Conservation (phyloP, 1,140 invertebrate genomes). For the Hyles euphorbiae region DNA sequence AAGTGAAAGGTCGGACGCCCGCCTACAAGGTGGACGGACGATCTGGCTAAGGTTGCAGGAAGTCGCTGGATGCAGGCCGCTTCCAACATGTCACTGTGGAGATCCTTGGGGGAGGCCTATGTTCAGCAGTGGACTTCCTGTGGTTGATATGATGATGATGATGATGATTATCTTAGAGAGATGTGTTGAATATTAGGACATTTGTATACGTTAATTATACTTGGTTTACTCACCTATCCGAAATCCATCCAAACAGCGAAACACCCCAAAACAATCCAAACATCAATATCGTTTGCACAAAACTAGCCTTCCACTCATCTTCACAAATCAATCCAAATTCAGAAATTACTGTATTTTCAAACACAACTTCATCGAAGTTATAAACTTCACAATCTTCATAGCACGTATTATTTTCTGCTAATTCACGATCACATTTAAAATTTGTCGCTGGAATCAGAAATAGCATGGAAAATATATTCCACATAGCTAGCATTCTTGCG, state of each 20-base stretch:
- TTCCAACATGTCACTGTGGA: too few relatives aligned
- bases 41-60: too few relatives aligned
- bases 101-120: too few relatives aligned
- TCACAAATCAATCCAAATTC: slow-evolving; percentile 42
- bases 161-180: too few relatives aligned
- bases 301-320: slow-evolving; percentile 36
- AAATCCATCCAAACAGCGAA: slow-evolving; percentile 40
- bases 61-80: too few relatives aligned
- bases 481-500: slow-evolving; percentile 30
- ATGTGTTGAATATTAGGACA: not conserved
- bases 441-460: slow-evolving; percentile 38
- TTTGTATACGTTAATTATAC: not conserved
- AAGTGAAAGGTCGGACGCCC: too few relatives aligned
- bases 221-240: slow-evolving; percentile 34
- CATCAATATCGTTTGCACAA: slow-evolving; percentile 39
- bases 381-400: slow-evolving; percentile 37
- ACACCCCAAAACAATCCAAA: slow-evolving; percentile 36
- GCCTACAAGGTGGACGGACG: too few relatives aligned
- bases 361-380: slow-evolving; percentile 24
- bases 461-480: slow-evolving; percentile 34
- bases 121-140: too few relatives aligned
- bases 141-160: too few relatives aligned
- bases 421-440: slow-evolving; percentile 29
- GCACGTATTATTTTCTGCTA: slow-evolving; percentile 25
- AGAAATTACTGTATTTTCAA: slow-evolving; percentile 34